Percentiles rank a stretch among this genome's conserved stretches.
Evolutionary conservation across 2,113 vertebrate species (phyloP).

Genomic region (Tichodroma muraria): DNA sequence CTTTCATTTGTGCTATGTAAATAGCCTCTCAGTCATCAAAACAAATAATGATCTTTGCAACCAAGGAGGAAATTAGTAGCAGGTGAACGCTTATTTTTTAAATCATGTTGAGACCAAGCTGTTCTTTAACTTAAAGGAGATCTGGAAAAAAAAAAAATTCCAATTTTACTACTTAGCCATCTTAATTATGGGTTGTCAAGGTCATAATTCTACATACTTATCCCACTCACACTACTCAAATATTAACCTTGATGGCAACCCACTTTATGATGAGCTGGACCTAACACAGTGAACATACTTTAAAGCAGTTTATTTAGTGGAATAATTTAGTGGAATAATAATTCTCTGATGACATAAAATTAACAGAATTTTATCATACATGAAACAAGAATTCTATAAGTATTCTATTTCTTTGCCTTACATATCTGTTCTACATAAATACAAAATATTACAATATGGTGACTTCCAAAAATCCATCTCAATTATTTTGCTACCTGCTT

Average conservation of each 20-base stretch:
- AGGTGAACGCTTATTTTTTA: conserved; percentile 49
- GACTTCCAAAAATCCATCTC: background rate
- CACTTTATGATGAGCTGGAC: background rate
- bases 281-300: background rate
- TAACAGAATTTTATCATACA: background rate
- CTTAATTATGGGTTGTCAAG: conserved; percentile 21
- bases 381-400: background rate
- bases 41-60: conserved; percentile 54
- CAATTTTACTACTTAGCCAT: background rate
- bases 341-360: background rate
- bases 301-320: background rate
- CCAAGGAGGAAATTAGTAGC: conserved; percentile 60
- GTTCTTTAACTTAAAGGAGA: conserved; percentile 44
- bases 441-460: background rate
- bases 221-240: background rate
- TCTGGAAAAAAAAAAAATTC: background rate
- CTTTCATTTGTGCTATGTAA: conserved; percentile 61
- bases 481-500: background rate
- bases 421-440: background rate
- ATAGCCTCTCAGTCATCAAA: conserved; percentile 58
- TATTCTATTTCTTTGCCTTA: background rate
- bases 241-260: background rate
- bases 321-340: background rate
- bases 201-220: background rate
- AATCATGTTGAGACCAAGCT: conserved; percentile 46